Evolutionary conservation across 2,797 vertebrate genomes (phyloP).

Genomic region (Benthosema pterotum): DNA sequence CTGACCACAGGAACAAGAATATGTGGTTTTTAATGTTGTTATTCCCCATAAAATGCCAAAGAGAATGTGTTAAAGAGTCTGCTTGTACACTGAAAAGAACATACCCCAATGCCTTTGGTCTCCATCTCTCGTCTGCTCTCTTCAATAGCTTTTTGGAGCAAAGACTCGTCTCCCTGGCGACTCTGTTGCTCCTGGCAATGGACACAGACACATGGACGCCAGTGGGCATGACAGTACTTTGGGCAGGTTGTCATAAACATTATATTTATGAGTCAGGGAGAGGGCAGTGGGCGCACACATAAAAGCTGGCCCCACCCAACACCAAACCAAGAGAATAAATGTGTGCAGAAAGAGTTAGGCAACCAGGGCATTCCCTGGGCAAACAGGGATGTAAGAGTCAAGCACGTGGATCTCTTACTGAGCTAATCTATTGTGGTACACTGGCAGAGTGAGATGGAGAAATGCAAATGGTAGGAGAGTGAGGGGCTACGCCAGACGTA

Average conservation of each 20-base stretch:
- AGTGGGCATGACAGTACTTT: slow-evolving; percentile 37
- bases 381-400: slow-evolving; percentile 31
- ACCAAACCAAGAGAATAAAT: slow-evolving; percentile 20
- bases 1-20: slow-evolving; percentile 69
- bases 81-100: slow-evolving; percentile 42
- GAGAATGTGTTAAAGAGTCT: not conserved
- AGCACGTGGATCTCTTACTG: slow-evolving; percentile 42
- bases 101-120: slow-evolving; percentile 77
- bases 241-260: slow-evolving; percentile 41
- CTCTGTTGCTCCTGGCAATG: slow-evolving; percentile 79
- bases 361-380: slow-evolving; percentile 47
- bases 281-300: slow-evolving; percentile 19
- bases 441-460: slow-evolving; percentile 23
- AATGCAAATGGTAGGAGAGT: not conserved
- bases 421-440: slow-evolving; percentile 47
- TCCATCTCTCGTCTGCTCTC: slow-evolving; percentile 83
- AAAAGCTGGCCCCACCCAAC: slow-evolving; percentile 28
- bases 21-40: slow-evolving; percentile 6
- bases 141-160: slow-evolving; percentile 81
- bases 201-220: slow-evolving; percentile 56
- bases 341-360: slow-evolving; percentile 16
- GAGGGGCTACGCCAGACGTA: slow-evolving; percentile 17
- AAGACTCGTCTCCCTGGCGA: slow-evolving; percentile 80
- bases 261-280: slow-evolving; percentile 46
- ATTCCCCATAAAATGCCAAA: too few species aligned